Evolutionary conservation across 1,140 invertebrate species (phyloP).

Genomic region (Saccostrea cuccullata): DNA sequence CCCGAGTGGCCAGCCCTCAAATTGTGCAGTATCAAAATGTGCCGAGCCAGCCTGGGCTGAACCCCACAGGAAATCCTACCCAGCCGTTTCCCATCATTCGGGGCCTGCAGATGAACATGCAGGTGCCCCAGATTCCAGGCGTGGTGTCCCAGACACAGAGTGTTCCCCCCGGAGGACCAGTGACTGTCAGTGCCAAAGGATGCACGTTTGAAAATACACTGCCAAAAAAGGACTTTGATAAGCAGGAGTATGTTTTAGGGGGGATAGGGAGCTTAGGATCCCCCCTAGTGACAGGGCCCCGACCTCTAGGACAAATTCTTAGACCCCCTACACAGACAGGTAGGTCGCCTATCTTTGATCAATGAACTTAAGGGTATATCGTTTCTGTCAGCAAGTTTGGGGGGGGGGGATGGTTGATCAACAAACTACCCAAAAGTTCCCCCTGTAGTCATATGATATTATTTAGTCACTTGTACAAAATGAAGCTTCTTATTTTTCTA

Average conservation of each 20-base stretch:
- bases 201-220: constrained; percentile 42
- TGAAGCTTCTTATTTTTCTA: no score
- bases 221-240: constrained; percentile 55
- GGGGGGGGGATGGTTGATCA: no score
- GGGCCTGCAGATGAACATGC: constrained; percentile 59
- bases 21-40: constrained; percentile 53
- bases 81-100: constrained; percentile 53
- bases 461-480: no score
- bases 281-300: constrained; percentile 46
- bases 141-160: constrained; percentile 37
- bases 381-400: no score
- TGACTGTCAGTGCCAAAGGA: constrained; percentile 56
- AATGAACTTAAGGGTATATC: no score
- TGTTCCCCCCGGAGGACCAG: constrained; percentile 24
- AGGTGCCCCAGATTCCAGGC: constrained; percentile 39
- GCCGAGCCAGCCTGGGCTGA: constrained; percentile 35
- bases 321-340: constrained; percentile 42
- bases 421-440: no score
- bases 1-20: constrained; percentile 45
- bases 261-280: constrained; percentile 47
- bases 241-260: constrained; percentile 51
- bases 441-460: no score
- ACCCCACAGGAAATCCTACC: constrained; percentile 38
- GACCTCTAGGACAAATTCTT: constrained; percentile 23
- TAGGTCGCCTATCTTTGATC: neutral